Conservation (phyloP, 2,113 vertebrate genomes). For the Acrocephalus arundinaceus region DNA sequence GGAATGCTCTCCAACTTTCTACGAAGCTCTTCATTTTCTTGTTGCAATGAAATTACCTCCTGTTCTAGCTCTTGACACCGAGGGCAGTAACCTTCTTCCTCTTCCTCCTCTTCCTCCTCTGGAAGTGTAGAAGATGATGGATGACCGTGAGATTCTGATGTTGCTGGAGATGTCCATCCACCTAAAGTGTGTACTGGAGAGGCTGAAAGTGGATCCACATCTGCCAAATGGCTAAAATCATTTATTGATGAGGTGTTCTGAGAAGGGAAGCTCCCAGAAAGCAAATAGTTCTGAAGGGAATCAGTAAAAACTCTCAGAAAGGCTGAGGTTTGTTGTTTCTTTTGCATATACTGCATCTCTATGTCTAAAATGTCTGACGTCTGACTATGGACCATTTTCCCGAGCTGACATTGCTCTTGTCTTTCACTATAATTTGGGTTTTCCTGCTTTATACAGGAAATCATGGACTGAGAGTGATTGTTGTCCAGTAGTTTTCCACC, state of each 20-base stretch:
- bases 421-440: conserved; percentile 76
- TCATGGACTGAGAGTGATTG: conserved; percentile 78
- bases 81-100: conserved; percentile 94
- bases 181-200: conserved; percentile 87
- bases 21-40: conserved; percentile 96
- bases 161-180: conserved; percentile 94
- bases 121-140: conserved; percentile 95
- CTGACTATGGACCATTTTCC: conserved; percentile 84
- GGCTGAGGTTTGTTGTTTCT: conserved; percentile 92
- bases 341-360: conserved; percentile 88
- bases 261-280: conserved; percentile 83
- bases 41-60: conserved; percentile 95
- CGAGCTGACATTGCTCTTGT: conserved; percentile 77
- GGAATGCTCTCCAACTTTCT: conserved; percentile 92
- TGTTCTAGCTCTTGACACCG: conserved; percentile 96
- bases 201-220: conserved; percentile 82
- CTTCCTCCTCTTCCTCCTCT: conserved; percentile 89
- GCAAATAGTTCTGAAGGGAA: conserved; percentile 95
- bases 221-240: conserved; percentile 82
- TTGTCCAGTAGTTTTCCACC: conserved; percentile 92
- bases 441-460: conserved; percentile 91
- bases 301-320: conserved; percentile 96
- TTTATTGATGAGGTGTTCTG: conserved; percentile 76
- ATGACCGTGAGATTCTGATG: conserved; percentile 95
- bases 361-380: conserved; percentile 82